Conservation (phyloP, 2,797 vertebrate species). For the Vespertilio murinus region DNA sequence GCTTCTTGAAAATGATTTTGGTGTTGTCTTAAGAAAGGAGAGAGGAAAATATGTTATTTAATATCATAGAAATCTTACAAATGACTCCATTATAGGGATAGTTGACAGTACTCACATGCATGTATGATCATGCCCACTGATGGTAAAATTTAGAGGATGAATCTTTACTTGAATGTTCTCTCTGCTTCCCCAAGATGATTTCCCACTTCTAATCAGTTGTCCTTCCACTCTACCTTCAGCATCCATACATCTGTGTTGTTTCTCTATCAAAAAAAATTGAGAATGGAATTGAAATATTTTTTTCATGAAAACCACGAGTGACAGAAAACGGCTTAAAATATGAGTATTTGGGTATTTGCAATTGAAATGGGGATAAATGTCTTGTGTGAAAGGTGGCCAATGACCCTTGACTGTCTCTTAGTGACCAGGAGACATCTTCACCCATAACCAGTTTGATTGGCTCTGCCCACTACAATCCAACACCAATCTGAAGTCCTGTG, state of each 20-base stretch:
- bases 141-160: not conserved
- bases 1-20: not conserved
- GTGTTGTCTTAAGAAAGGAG: not conserved
- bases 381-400: not conserved
- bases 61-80: not conserved
- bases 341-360: not conserved
- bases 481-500: not conserved
- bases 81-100: not conserved
- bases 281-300: not conserved
- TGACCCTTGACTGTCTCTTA: not conserved
- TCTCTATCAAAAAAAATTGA: conserved; percentile 5
- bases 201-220: not conserved
- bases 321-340: conserved; percentile 36
- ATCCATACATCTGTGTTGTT: not conserved
- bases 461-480: not conserved
- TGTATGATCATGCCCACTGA: not conserved
- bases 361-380: not conserved
- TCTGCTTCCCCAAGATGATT: not conserved
- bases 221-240: not conserved
- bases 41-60: not conserved
- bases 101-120: not conserved
- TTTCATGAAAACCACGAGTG: conserved; percentile 32
- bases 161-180: not conserved
- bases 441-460: not conserved
- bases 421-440: not conserved